Base-by-base conservation (phyloP, 1,140 invertebrate genomes). In the Colletes latitarsis region DNA sequence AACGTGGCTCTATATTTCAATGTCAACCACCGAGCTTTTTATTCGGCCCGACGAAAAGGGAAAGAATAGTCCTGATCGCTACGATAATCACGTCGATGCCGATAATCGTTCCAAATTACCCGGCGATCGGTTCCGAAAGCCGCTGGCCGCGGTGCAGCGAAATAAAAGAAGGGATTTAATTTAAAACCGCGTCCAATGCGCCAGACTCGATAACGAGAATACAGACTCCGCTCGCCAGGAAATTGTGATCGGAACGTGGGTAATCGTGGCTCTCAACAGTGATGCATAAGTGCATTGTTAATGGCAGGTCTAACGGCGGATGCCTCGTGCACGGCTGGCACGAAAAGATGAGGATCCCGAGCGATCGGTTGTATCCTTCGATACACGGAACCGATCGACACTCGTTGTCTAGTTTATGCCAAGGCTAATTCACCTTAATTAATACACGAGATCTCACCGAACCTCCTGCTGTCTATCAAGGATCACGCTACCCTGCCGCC, bases 401-500 rank as follows among this genome's bases (percentile, higher is more conserved):
- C 58, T 82, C 81, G 73, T 83, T 75, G 79, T 75, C 80, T 83
- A 77, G 66, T 72, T 79, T 70, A 77, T 80, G 62, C 80, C 72
- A 71, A 78, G 77, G 82, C 81, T 89, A 89, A 89, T 88, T 88
- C 81, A 82, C 77, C 72, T 86, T 89, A 90, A 90, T 90, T 90
- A 86, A 89, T 90, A 89, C 83, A 83, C 85, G 83, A 89, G 81
- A 83, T 87, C 82, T 83, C 77, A 70, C 69, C 71, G 84, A 75
- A 88, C 72, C 77, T 88, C 78, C 67, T 67, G 68, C 88, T 87
- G 88, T 90, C 90, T 72, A 88, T 91, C 89, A 91, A 74, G 49
- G 74, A 78, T 90, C 88, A 91, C 86, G 89, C 88, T 78, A 90
- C 14, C 55, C 55, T 58, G 58, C 67, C 77, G 58, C 76, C 66